phyloP scores from a whole-genome alignment of 2,888 invertebrate genomes.

The Boloria selene region DNA sequence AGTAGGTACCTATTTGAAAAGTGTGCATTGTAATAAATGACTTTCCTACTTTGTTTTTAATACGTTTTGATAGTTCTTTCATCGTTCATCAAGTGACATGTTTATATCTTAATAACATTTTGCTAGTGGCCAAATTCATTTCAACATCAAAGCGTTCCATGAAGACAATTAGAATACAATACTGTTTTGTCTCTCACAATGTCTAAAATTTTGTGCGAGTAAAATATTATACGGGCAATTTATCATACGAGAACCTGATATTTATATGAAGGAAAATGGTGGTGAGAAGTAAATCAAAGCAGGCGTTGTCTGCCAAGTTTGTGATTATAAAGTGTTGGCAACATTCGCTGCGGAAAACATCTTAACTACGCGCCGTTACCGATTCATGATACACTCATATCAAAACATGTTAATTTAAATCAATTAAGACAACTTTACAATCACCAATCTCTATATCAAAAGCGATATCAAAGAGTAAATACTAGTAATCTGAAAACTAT shows the following conservation, averaged over 20 bases:
- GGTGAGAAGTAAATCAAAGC: slow-evolving; percentile 78
- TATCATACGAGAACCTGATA: slow-evolving; percentile 49
- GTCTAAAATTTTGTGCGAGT: slow-evolving; percentile 38
- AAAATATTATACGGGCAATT: slow-evolving; percentile 40
- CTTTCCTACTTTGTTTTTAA: slow-evolving; percentile 29
- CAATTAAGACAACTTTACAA: slow-evolving; percentile 49
- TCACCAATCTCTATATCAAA: slow-evolving; percentile 38
- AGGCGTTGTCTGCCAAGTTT: slow-evolving; percentile 68
- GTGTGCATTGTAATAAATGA: slow-evolving; percentile 23
- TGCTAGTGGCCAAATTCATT: slow-evolving; percentile 33
- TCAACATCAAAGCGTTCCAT: slow-evolving; percentile 40
- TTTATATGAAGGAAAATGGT: slow-evolving; percentile 49
- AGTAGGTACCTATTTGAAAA: not conserved
- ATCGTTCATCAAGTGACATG: slow-evolving; percentile 37
- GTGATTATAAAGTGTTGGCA: slow-evolving; percentile 64
- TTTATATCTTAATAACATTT: slow-evolving; percentile 35
- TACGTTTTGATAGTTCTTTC: slow-evolving; percentile 36
- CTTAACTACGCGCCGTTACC: slow-evolving; percentile 53
- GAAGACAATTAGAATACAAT: slow-evolving; percentile 43
- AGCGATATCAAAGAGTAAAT: slow-evolving; percentile 38
- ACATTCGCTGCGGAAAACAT: slow-evolving; percentile 56
- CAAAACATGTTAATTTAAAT: slow-evolving; percentile 60
- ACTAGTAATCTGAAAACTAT: slow-evolving; percentile 30
- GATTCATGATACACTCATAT: slow-evolving; percentile 54
- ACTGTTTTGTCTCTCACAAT: slow-evolving; percentile 42